Evolutionary conservation across 2,113 vertebrate genomes (phyloP).

Genomic region (Hymenochirus boettgeri): DNA sequence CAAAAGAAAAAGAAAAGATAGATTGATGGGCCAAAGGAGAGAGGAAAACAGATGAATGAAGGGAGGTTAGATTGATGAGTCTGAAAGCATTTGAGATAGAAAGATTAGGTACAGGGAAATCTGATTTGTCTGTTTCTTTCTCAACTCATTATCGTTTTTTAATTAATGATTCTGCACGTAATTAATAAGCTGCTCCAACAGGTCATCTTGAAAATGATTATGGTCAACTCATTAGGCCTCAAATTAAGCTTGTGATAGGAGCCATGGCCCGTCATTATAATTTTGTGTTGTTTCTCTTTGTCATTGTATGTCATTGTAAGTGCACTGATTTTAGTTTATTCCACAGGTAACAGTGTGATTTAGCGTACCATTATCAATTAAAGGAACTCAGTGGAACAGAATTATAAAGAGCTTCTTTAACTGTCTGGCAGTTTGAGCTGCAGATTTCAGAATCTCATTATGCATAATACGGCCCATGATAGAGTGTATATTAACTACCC

Average conservation of each 20-base stretch:
- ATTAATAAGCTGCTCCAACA: slow-evolving; percentile 24
- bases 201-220: slow-evolving; percentile 24
- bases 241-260: slow-evolving; percentile 14
- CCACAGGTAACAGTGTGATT: too few species aligned
- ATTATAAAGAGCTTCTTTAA: too few species aligned
- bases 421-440: too few species aligned
- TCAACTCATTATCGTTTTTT: slow-evolving; percentile 15
- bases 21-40: background rate
- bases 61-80: slow-evolving; percentile 3
- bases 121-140: slow-evolving; percentile 3
- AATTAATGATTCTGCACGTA: slow-evolving; percentile 23
- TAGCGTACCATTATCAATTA: too few species aligned
- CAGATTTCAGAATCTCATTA: too few species aligned
- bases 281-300: background rate
- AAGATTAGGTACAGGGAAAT: background rate
- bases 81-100: background rate
- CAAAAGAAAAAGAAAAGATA: background rate
- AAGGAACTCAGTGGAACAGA: too few species aligned
- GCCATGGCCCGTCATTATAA: slow-evolving; percentile 1
- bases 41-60: background rate
- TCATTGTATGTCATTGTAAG: slow-evolving; percentile 7
- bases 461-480: too few species aligned
- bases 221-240: slow-evolving; percentile 29
- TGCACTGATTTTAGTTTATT: background rate
- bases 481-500: too few species aligned